Base-by-base conservation (phyloP, 2,888 invertebrate species). In the Subacronicta megacephala region DNA sequence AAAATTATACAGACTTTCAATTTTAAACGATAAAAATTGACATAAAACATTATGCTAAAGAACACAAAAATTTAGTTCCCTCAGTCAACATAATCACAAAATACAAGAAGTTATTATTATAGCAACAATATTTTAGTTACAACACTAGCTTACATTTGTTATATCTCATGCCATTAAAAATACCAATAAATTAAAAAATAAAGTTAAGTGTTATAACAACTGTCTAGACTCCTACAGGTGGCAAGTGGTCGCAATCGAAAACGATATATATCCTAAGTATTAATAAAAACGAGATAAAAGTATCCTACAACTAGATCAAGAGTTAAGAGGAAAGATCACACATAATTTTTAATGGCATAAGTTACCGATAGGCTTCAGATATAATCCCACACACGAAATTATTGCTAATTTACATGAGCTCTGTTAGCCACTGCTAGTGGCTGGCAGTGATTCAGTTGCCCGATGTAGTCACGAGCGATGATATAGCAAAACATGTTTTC, bases 111-210 rank as follows among this genome's bases (percentile, higher is more conserved):
- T 64, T 58, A 63, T 63, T 51, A 67, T 62, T 61, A 62, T 60
- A 61, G 64, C 64, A 75, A 74, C 61, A 53, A 75, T 76, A 71
- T 62, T 77, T 71, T 61, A 72, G 42, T 57, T 63, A 66, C 62
- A 70, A 72, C 59, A 73, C 71, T 67, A 75, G 65, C 59, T 70
- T 66, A 72, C 60, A 68, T 59, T 70, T 49, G 62, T 69, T 57
- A 75, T 56, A 56, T 53, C 71, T 69, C 68, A 75, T 76, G 84
- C 80, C 77, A 80, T 76, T 76, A 77, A 77, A 79, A 74, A 75
- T 70, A 73, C 53, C 40, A 60, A 66, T 67, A 65, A 66, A 67
- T 53, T 66, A 63, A 65, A 68, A 68, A 60, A 66, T 69, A 71
- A 66, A 61, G 33, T 64, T 60, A 58, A 68, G 62, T 57, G 59